Conservation (phyloP, 2,797 vertebrate species). For the Crypturellus tataupa region DNA sequence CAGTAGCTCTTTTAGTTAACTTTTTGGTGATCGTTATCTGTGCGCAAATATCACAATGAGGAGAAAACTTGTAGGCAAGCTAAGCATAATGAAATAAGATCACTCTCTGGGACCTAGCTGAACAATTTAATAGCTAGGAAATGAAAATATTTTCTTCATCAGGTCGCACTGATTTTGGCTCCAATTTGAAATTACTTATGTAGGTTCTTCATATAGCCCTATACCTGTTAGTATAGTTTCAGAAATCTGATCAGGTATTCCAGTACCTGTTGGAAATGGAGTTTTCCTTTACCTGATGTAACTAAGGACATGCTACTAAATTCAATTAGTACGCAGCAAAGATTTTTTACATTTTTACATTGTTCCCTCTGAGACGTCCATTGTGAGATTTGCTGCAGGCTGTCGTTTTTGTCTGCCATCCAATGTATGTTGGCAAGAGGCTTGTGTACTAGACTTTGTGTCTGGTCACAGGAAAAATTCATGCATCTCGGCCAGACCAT, state of each 20-base stretch:
- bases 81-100: background rate
- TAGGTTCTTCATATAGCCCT: background rate
- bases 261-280: background rate
- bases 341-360: conserved; percentile 65
- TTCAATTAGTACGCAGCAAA: conserved; percentile 48
- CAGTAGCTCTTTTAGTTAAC: background rate
- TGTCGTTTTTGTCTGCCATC: conserved; percentile 83
- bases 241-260: background rate
- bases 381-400: conserved; percentile 79
- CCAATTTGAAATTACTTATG: background rate
- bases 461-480: conserved; percentile 72
- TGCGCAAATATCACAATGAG: background rate
- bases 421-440: conserved; percentile 80
- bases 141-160: background rate
- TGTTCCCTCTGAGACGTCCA: conserved; percentile 67
- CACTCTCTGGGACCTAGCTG: background rate
- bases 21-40: background rate
- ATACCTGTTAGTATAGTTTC: background rate
- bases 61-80: background rate
- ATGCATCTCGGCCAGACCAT: conserved; percentile 70
- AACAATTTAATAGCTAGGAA: background rate
- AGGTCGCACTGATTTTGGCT: background rate
- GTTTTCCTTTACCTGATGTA: conserved; percentile 53
- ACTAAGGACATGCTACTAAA: conserved; percentile 48
- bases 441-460: conserved; percentile 76